Conservation (phyloP, 2,113 vertebrate species). For the Phoenicopterus ruber region DNA sequence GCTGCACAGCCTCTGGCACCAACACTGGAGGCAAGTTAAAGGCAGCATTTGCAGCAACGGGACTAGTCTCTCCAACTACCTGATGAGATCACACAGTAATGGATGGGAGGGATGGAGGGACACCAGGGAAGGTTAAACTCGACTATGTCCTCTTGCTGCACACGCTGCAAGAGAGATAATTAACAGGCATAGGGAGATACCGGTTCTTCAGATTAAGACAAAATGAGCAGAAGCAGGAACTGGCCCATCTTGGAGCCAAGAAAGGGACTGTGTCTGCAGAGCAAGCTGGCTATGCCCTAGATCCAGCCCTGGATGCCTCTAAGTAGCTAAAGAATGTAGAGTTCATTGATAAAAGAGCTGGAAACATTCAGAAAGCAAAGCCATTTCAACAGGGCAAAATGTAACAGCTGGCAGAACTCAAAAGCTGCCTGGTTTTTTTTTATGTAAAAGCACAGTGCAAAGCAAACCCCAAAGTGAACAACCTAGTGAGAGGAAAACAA, state of each 20-base stretch:
- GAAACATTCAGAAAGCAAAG: neutral
- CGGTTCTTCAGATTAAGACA: neutral
- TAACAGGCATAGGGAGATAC: neutral
- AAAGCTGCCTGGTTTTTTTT: neutral
- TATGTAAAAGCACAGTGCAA: neutral
- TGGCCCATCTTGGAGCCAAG: neutral
- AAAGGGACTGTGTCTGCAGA: neutral
- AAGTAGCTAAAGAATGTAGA: neutral
- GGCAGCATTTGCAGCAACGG: neutral
- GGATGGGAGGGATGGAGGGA: too few species aligned
- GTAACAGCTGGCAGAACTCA: neutral
- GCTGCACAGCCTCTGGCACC: neutral
- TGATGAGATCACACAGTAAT: neutral
- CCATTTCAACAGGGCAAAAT: neutral
- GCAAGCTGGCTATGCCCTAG: neutral
- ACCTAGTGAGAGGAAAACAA: neutral
- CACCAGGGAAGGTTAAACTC: neutral
- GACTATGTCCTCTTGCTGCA: neutral
- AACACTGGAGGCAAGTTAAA: neutral
- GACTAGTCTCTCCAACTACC: neutral
- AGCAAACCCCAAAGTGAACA: neutral
- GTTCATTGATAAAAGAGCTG: neutral
- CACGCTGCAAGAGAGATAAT: neutral
- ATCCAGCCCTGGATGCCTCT: neutral
- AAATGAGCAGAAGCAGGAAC: neutral